Percentiles rank a stretch among this genome's conserved stretches.
Evolutionary conservation across 1,140 invertebrate species (phyloP).

Genomic region (Mesaphorura yosii): DNA sequence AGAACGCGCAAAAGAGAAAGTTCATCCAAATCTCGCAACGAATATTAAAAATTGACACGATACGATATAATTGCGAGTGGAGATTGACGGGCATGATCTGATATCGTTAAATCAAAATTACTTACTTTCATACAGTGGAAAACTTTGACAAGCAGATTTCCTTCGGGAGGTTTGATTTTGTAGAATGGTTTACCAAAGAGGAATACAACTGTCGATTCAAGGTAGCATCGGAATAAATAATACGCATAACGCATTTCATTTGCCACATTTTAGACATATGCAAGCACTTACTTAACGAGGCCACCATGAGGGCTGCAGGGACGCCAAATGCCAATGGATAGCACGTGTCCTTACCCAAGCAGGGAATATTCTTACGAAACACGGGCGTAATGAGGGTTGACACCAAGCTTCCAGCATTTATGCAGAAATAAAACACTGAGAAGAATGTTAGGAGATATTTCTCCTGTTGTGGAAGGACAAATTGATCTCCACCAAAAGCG

Average conservation of each 20-base stretch:
- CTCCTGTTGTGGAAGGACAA: conserved; percentile 36
- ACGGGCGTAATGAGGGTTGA: conserved; percentile 47
- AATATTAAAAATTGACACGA: conserved; percentile 1
- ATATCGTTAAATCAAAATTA: background rate
- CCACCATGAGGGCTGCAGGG: conserved; percentile 42
- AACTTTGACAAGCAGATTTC: conserved; percentile 69
- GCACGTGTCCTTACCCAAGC: conserved; percentile 43
- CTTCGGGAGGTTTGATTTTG: conserved; percentile 59
- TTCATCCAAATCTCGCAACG: background rate
- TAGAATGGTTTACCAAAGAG: conserved; percentile 64
- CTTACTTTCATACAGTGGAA: conserved; percentile 65
- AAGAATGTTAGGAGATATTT: conserved; percentile 44
- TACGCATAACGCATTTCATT: no score
- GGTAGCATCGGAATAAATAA: background rate
- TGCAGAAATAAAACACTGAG: conserved; percentile 47
- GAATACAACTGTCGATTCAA: conserved; percentile 60
- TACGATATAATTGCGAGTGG: background rate
- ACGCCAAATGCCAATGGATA: conserved; percentile 50
- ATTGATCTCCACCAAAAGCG: conserved; percentile 55
- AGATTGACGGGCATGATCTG: background rate
- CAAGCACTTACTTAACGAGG: conserved; percentile 34
- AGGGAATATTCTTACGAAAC: conserved; percentile 42
- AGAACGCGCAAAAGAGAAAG: background rate
- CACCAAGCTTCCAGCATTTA: conserved; percentile 47
- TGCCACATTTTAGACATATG: background rate